Base-by-base conservation (phyloP, 2,797 vertebrate species). In the Danio aesculapii region DNA sequence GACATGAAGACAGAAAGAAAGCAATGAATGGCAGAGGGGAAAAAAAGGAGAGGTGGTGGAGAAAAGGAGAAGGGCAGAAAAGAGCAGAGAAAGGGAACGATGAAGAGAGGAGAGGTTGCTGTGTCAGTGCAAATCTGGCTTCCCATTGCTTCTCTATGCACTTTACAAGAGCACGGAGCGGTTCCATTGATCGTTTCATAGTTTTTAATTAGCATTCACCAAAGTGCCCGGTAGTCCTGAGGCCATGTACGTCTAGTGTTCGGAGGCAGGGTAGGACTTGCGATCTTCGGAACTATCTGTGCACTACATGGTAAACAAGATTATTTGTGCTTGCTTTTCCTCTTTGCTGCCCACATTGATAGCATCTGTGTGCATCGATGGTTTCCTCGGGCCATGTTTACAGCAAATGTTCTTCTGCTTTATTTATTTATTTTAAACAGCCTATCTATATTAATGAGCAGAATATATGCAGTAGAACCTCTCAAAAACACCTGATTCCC, bases 151-250 rank as follows among this genome's bases (percentile, higher is more conserved):
- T 62, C 46, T 49, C 55, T 30, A 14, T 44, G 12, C 57, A 76
- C 46, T 79, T 77, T 64, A 41, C 49, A 72, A 44, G 17, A 73
- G 46, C 74, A 77, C 17, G 75, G 67, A 69, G 57, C 62, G 14
- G 19, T 69, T 76, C 67, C 68, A 58, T 83, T 73, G 81, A 83
- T 82, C 72, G 68, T 75, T 67, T 83, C 84, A 79, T 75, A 73
- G 75, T 71, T 85, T 74, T 84, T 83, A 84, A 86, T 87, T 84
- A 82, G 77, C 78, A 79, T 77, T 82, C 79, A 81, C 58, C 64
- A 53, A 84, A 83, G 68, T 71, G 67, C 43, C 66, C 43, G 47
- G 17, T 71, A 44, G 59, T 70, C 21, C 74, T 59, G 44, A 70
- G 57, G 68, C 70, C 70, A 83, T 83, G 55, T 79, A 16, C 13